phyloP scores from a whole-genome alignment of 2,888 invertebrate species.

The Andrena flavipes region DNA sequence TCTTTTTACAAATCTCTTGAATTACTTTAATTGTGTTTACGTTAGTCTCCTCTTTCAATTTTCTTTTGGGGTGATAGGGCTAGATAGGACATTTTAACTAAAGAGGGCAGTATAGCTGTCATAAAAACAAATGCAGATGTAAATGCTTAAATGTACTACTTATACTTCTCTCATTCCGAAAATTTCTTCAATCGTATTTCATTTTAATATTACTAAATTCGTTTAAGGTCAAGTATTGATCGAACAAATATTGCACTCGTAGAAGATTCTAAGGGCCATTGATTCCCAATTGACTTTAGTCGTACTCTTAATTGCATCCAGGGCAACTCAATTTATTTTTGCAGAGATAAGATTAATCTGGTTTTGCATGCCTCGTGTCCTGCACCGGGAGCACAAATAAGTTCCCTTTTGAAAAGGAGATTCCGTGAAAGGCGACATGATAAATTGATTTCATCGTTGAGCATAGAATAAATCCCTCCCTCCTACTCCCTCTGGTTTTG shows the following conservation, averaged over 20 bases:
- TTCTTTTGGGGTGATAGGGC: too few relatives aligned
- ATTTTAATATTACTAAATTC: too few relatives aligned
- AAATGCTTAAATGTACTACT: too few relatives aligned
- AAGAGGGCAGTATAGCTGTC: too few relatives aligned
- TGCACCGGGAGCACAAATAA: neutral
- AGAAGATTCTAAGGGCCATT: neutral
- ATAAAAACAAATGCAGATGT: too few relatives aligned
- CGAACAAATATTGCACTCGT: neutral
- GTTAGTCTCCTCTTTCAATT: too few relatives aligned
- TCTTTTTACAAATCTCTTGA: too few relatives aligned
- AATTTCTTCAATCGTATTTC: too few relatives aligned
- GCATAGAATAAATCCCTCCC: conserved; percentile 33
- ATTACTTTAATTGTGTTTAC: too few relatives aligned
- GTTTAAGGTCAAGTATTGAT: neutral
- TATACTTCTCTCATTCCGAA: too few relatives aligned
- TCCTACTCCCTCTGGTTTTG: neutral
- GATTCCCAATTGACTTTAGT: neutral
- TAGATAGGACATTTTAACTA: too few relatives aligned
- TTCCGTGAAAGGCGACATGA: conserved; percentile 26
- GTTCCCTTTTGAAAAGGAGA: conserved; percentile 17
- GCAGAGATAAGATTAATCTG: neutral
- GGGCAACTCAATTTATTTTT: neutral
- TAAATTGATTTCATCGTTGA: conserved; percentile 45
- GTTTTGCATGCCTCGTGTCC: conserved; percentile 10
- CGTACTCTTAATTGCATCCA: neutral